These are phyloP conservation scores for Cryptophagus acutangulus DNA, from an alignment of 2,888 invertebrate genomes.

Conservation along the genomic window DNA sequence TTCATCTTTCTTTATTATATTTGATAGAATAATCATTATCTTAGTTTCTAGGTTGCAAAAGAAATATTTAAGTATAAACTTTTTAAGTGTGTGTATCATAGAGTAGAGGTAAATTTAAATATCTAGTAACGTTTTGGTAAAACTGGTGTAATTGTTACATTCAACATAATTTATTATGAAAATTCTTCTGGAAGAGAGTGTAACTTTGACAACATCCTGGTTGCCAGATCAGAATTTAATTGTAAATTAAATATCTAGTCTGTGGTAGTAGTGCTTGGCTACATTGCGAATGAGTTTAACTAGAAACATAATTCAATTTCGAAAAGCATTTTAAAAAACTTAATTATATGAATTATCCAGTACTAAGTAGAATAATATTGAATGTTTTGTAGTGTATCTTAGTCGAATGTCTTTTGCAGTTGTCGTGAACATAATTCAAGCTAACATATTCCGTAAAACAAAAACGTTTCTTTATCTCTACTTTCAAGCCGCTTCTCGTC, in stretches of 20 bases:
- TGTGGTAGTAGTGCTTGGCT: not conserved
- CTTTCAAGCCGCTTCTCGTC: slow-evolving; percentile 22
- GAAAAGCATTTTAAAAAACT: too few relatives aligned
- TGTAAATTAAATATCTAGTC: slow-evolving; percentile 5
- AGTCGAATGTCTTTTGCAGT: slow-evolving; percentile 40
- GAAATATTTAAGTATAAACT: too few relatives aligned
- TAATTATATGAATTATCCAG: slow-evolving; percentile 11
- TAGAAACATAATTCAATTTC: too few relatives aligned
- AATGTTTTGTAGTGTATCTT: slow-evolving; percentile 19
- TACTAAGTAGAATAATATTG: slow-evolving; percentile 10
- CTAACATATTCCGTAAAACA: slow-evolving; percentile 2
- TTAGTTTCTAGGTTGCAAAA: not conserved
- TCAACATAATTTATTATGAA: slow-evolving; percentile 6
- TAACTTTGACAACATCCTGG: not conserved
- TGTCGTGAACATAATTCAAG: slow-evolving; percentile 22
- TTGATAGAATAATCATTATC: not conserved
- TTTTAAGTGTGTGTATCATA: slow-evolving; percentile 1
- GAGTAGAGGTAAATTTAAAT: slow-evolving; percentile 3
- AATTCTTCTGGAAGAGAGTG: slow-evolving; percentile 1
- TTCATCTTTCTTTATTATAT: too few relatives aligned
- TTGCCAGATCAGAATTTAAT: too few relatives aligned
- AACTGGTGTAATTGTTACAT: too few relatives aligned
- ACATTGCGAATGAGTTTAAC: too few relatives aligned
- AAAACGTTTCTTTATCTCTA: slow-evolving; percentile 17
- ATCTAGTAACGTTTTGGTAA: too few relatives aligned